Percentiles rank a stretch among this genome's conserved stretches.
Evolutionary conservation across 2,888 invertebrate species (phyloP).

Genomic region (Theretra japonica): DNA sequence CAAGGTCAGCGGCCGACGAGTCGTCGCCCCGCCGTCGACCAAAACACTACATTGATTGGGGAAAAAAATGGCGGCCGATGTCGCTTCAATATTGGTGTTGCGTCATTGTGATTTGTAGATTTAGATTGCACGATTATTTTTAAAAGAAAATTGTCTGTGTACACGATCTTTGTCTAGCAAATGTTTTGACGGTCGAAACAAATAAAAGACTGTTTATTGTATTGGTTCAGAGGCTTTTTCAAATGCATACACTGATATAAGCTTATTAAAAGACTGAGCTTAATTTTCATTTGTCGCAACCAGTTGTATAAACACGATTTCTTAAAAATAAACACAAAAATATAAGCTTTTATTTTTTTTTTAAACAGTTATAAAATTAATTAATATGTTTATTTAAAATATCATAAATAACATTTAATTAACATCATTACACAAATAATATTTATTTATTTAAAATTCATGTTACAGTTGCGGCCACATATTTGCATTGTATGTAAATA

Average conservation of each 20-base stretch:
- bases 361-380: neutral
- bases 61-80: slow-evolving; percentile 26
- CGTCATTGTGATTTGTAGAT: slow-evolving; percentile 18
- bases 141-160: neutral
- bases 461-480: neutral
- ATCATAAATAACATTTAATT: neutral
- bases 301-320: no score
- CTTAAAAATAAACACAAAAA: no score
- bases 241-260: no score
- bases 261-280: no score
- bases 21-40: slow-evolving; percentile 52
- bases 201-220: no score
- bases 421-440: neutral
- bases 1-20: slow-evolving; percentile 70
- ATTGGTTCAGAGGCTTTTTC: no score
- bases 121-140: slow-evolving; percentile 6
- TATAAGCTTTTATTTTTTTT: no score
- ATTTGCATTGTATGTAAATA: neutral
- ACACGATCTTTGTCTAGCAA: no score
- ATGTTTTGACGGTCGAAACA: no score
- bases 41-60: slow-evolving; percentile 58
- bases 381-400: neutral
- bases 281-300: no score
- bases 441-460: neutral
- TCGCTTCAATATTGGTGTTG: slow-evolving; percentile 21